Evolutionary conservation across 2,797 vertebrate species (phyloP), one percentile per base, ranked within the genome.

Genomic region (Labroides dimidiatus): DNA sequence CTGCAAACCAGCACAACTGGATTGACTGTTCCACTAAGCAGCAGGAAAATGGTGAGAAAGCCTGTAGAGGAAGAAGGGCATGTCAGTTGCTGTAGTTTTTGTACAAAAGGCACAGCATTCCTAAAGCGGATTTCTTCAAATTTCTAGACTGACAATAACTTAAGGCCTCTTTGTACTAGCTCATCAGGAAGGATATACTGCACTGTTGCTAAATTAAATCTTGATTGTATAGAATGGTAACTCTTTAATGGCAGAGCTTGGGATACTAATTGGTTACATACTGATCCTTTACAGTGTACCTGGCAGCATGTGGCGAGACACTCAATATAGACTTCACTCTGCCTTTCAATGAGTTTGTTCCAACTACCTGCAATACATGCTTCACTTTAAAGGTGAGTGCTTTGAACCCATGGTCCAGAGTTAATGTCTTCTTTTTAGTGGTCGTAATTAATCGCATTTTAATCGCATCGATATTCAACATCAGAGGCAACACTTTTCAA

Each of bases 21-120:
- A 96, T 99, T 9, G 98, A 99, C 82, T 99, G 98, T 82, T 99
- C 98, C 67, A 99, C 98, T 72, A 99, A 99, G 85, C 98, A 99
- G 41, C 98, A 99, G 75, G 98, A 99, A 93, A 99, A 99, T 64
- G 97, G 98, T 99, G 77, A 93, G 85, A 17, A 42, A 41, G 13
- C 52, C 30, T 7, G 1, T 33, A 33, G 30, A 27, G 3, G 3
- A 33, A 33, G 30, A 33, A 33, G 4, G 3, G 45, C n/a, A 30
- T 47, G 43, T 24, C 7, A 2, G 9, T 14, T 39, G 2, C 13
- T 23, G 14, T 14, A 23, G 21, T n/a, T 14, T 37, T 4, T 23
- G 27, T 6, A 49, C 21, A 16, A 30, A n/a, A 33, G n/a, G 21
- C 43, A 42, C 13, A 19, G 37, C 3, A 20, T 19, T 30, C 33